A percentile compares a stretch with the other conserved stretches of the same genome.
These are phyloP conservation scores for Mus musculus DNA, from an alignment of 2,113 vertebrate genomes.

Conservation along the genomic window GRCm39 chr3:104047501-104048000, in stretches of 20 bases:
- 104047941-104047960: not conserved
- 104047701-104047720: constrained; percentile 36
- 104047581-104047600: not conserved
- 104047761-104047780: constrained; percentile 35
- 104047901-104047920: not conserved
- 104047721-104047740: constrained; percentile 11
- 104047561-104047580: not conserved
- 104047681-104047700: not conserved
- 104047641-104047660: not conserved
- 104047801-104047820: constrained; percentile 52
- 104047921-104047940: constrained; percentile 37
- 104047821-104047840: constrained; percentile 34
- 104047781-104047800: not conserved
- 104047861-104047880: constrained; percentile 53
- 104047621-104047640: not conserved
- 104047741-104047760: constrained; percentile 7
- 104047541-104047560: not conserved
- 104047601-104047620: not conserved
- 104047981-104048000: not conserved
- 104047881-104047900: constrained; percentile 55
- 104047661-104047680: not conserved
- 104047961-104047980: constrained; percentile 25
- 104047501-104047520: not conserved
- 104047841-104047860: constrained; percentile 67
- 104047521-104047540: not conserved